phyloP scores from a whole-genome alignment of 2,797 vertebrate genomes.

The Rhinoraja longicauda region DNA sequence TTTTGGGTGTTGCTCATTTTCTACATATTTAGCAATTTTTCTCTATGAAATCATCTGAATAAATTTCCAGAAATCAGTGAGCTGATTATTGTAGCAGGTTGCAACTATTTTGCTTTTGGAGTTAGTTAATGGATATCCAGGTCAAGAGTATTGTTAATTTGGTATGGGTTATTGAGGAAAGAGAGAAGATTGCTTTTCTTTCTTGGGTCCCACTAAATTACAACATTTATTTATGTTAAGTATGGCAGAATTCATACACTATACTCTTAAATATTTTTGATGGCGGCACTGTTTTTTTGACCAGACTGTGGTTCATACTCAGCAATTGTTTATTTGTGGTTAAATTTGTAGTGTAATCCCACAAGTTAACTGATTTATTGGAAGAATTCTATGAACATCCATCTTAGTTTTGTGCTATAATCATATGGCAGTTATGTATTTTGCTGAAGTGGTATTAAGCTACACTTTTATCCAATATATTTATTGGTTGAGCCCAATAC shows the following conservation, averaged over 20 bases:
- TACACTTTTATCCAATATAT: neutral
- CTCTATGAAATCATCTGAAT: neutral
- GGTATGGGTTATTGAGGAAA: neutral
- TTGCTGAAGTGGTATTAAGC: neutral
- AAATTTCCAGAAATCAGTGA: neutral
- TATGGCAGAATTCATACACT: neutral
- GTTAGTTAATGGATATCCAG: neutral
- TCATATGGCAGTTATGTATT: neutral
- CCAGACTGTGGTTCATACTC: neutral
- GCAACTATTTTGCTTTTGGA: neutral
- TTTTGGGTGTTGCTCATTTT: neutral
- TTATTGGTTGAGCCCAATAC: neutral
- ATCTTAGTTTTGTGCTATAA: neutral
- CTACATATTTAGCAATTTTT: neutral
- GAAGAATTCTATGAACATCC: neutral
- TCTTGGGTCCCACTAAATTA: neutral
- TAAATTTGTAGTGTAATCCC: neutral
- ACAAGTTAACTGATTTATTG: slow-evolving; percentile 2
- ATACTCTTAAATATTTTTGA: neutral
- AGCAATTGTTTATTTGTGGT: neutral
- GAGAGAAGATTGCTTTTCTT: neutral
- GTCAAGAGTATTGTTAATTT: neutral
- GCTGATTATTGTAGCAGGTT: neutral
- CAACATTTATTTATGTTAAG: neutral
- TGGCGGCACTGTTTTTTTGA: neutral